Conservation (phyloP, 2,113 vertebrate genomes). For the Mus musculus region DNA sequence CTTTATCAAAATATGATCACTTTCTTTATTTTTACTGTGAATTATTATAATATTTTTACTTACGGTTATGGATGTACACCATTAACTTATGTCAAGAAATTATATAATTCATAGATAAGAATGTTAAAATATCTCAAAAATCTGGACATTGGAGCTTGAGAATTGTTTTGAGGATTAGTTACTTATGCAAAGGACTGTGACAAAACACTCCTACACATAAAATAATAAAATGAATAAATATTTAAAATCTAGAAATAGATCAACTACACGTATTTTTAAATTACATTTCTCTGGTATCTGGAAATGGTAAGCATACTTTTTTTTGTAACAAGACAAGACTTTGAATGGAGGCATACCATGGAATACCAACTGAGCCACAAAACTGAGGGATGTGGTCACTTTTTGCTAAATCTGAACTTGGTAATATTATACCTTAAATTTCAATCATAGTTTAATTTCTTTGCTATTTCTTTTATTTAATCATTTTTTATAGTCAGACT, state of each 20-base stretch:
- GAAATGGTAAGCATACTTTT: neutral
- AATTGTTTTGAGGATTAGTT: neutral
- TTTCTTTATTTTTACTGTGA: conserved; percentile 9
- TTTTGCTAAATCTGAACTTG: neutral
- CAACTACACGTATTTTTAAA: neutral
- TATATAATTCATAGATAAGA: neutral
- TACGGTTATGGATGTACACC: neutral
- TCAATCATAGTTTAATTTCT: neutral
- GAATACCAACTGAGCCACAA: too few relatives aligned
- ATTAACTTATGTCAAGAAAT: neutral
- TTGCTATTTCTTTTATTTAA: too few relatives aligned
- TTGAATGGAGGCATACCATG: too few relatives aligned
- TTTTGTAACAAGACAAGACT: too few relatives aligned
- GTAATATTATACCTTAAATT: neutral
- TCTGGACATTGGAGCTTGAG: neutral
- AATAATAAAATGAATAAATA: neutral
- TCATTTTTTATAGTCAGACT: too few relatives aligned
- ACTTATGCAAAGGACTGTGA: neutral
- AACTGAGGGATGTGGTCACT: neutral
- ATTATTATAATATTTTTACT: neutral
- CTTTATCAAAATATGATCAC: neutral
- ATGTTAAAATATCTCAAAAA: neutral
- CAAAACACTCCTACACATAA: neutral
- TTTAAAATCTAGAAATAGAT: neutral
- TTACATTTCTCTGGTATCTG: neutral